phyloP scores from a whole-genome alignment of 1,140 invertebrate species.

The Odontomachus brunneus region DNA sequence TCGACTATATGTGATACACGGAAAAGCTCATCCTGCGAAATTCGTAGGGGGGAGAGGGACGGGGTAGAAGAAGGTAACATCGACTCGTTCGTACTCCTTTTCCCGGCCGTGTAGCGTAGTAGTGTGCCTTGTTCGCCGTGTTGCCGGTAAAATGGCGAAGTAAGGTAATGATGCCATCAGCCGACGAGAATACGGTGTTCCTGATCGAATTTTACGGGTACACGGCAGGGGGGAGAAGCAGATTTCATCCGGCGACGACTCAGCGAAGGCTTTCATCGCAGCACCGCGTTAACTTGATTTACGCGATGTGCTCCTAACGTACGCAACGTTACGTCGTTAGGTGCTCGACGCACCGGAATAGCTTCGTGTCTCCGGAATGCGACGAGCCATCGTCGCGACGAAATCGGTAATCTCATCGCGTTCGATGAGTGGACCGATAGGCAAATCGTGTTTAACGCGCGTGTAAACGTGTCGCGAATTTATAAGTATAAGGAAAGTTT shows the following conservation, averaged over 20 bases:
- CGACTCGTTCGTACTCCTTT: conserved; percentile 3
- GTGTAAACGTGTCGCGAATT: not conserved
- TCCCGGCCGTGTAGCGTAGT: not conserved
- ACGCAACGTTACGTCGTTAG: conserved; percentile 77
- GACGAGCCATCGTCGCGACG: not conserved
- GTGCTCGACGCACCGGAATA: conserved; percentile 63
- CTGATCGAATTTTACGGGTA: conserved; percentile 69
- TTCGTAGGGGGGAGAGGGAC: no score
- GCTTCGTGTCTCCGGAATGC: conserved; percentile 33
- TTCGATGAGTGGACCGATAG: not conserved
- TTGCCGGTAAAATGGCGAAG: conserved; percentile 34
- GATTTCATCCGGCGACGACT: conserved; percentile 62
- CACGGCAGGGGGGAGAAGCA: conserved; percentile 49
- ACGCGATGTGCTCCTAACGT: conserved; percentile 68
- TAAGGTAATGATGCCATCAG: conserved; percentile 69
- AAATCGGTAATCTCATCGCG: conserved; percentile 60
- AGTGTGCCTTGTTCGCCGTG: conserved; percentile 5
- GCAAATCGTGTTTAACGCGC: not conserved
- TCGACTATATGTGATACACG: not conserved
- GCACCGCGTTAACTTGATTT: conserved; percentile 69
- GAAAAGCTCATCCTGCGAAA: conserved; percentile 29
- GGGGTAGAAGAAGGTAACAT: not conserved
- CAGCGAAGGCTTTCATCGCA: conserved; percentile 65
- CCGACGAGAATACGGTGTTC: conserved; percentile 65
- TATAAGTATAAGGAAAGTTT: not conserved